Base-by-base conservation (phyloP, 2,888 invertebrate species). In the Trachelus troglodyta region DNA sequence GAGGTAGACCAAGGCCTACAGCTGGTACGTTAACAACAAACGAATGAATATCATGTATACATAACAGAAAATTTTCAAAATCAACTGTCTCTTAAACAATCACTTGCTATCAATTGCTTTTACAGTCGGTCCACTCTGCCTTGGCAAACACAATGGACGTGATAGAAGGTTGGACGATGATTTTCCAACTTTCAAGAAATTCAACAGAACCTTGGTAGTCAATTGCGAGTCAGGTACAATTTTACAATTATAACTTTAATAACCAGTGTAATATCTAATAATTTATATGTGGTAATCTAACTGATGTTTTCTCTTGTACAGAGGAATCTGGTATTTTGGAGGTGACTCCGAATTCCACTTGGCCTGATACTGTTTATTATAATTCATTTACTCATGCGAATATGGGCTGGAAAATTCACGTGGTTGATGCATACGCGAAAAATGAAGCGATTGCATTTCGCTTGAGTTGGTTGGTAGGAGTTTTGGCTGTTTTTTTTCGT, bases 381-480 rank as follows among this genome's bases (percentile, higher is more conserved):
- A 96, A 98, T 93, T 98, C 98, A 80, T 98, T 97, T 92, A 97
- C 97, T 4, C 97, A 97, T 87, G 94, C 96, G 35, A 97, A 98
- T 92, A 98, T 98, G 97, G 98, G 98, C 81, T 98, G 97, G 94
- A 97, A 97, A 91, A 97, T 98, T 89, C 96, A 96, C 91, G 94
- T 98, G 34, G 96, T 98, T 77, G 98, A 98, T 92, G 95, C 94
- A 77, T 96, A 95, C 89, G 92, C 92, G 73, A 93, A 85, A 76
- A 88, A 81, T 75, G 69, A 68, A 33, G 87, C 87, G 12, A 77
- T 83, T 40, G 68, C 77, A 30, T 71, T 77, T 37, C 81, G 80
- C 31, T 77, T 85, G n/a, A 85, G 84, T 34, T 79, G 82, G 69
- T 76, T 84, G 30, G 69, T 83, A 12, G 79, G 81, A 76, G 79